Evolutionary conservation across 2,888 invertebrate species (phyloP), one percentile per base, ranked within the genome.

Genomic region (Habroteleia sp.): DNA sequence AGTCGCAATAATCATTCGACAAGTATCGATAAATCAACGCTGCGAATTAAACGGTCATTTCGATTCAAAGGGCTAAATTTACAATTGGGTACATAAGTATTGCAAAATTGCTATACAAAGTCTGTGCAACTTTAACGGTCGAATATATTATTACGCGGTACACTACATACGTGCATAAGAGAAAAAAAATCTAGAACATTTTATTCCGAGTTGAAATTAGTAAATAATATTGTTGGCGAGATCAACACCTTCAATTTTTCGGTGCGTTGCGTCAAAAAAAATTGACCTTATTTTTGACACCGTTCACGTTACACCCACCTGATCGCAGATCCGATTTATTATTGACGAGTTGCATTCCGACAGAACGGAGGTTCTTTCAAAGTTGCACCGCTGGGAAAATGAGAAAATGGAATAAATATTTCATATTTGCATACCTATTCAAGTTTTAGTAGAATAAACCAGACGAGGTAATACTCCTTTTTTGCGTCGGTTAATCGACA

Each of bases 41-140:
- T 69, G 42, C 50, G 46, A 66, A 54, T 54, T 58, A 37, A 37
- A 14, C 50, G 44, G 50, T 69, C 39, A 58, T 52, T 69, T 35
- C 13, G 50, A 48, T 42, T 44, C 56, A 44, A 20, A 42, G 29
- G 52, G 33, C 8, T 20, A 13, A 44, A 52, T 69, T 56, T 69
- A 69, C 50, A 13, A 42, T 50, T 33, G 42, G 31, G 37, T 10
- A 44, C 44, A 52, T 60, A 37, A 69, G 52, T 35, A 69, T 60
- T 60, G 44, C n/a, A 69, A 69, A 69, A 35, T 48, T 27, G 23
- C 44, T 42, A 25, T 39, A 44, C 27, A 60, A 69, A 60, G 69
- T 69, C 52, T 60, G 60, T 58, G 58, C 58, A 69, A 69, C 68
- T 69, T 69, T 33, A 29, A 7, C 42, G 11, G 37, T 8, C 14